Base-by-base conservation (phyloP, 1,140 invertebrate species). In the Leucophenga varia region DNA sequence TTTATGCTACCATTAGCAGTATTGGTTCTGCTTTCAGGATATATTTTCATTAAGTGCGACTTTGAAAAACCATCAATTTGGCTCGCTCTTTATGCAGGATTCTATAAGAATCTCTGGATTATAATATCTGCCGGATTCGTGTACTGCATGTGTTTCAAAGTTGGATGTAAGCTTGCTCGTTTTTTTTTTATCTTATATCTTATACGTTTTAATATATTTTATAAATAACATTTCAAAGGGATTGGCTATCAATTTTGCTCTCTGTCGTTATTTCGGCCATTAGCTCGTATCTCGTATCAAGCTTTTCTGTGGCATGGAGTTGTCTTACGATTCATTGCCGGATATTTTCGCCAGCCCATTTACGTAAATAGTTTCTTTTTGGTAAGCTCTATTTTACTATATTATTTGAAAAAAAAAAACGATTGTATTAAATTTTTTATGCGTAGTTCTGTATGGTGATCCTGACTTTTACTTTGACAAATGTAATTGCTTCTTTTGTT, bases 21-120 rank as follows among this genome's bases (percentile, higher is more conserved):
- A 19, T 28, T 50, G 3, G 31, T 65, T 2, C 39, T 72, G 3
- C 43, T 55, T 19, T 57, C 57, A 2, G 74, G 65, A 2, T 64
- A 46, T 6, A 54, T 73, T 8, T 64, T 74, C 9, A 76, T 72
- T 9, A 52, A 44, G 28, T 40, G 58, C 13, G 56, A 71, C 10
- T 70, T 67, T 40, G 43, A 46, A 5, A 55, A 64, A 32, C 60
- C 72, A 4, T 67, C 71, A 1, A 42, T 74, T 31, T 74, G 59
- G 59, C 20, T 65, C 31, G 65, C 71, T 3, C 8, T 72, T 2
- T 74, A 73, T 46, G 65, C 68, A 3, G 63, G 57, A 3, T 3
- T 72, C 1, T 61, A 72, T 31, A 64, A 58, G 35, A 74, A 64
- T 54, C 18, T 72, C 4, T 71, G 67, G 67, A 52, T 64, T 10